Evolutionary conservation across 1,140 invertebrate genomes (phyloP).

Genomic region (Plutomurus gul): DNA sequence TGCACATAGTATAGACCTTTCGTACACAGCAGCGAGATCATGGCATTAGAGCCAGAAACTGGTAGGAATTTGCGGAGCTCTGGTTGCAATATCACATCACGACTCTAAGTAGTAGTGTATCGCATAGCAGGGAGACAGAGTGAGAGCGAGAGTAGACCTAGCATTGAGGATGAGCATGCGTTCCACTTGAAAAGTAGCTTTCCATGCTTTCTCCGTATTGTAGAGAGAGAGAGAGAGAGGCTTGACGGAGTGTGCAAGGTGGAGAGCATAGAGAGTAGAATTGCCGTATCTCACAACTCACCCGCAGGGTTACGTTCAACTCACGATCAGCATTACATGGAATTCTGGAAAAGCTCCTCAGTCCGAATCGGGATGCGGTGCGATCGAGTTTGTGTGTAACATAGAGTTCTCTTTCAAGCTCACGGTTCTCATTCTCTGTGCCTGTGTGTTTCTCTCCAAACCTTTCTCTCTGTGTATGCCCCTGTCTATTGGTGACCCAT

Average conservation of each 20-base stretch:
- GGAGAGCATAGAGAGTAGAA: neutral
- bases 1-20: too few species aligned
- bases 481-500: too few species aligned
- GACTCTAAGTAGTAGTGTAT: neutral
- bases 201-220: slow-evolving; percentile 21
- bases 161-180: slow-evolving; percentile 24
- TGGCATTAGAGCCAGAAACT: too few species aligned
- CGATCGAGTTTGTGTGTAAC: slow-evolving; percentile 11
- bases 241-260: neutral
- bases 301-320: neutral
- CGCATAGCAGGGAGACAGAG: neutral
- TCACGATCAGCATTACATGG: neutral
- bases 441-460: neutral
- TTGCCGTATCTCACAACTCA: neutral
- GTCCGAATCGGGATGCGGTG: slow-evolving; percentile 20
- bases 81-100: neutral
- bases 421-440: neutral
- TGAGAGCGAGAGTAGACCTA: too few species aligned
- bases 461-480: neutral
- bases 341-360: slow-evolving; percentile 2
- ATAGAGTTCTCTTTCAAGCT: neutral
- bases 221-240: neutral
- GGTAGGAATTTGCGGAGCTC: too few species aligned
- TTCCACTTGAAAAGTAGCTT: slow-evolving; percentile 31
- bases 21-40: too few species aligned